These are phyloP conservation scores for Sprattus sprattus DNA, from an alignment of 2,113 vertebrate species.

Conservation along the genomic window DNA sequence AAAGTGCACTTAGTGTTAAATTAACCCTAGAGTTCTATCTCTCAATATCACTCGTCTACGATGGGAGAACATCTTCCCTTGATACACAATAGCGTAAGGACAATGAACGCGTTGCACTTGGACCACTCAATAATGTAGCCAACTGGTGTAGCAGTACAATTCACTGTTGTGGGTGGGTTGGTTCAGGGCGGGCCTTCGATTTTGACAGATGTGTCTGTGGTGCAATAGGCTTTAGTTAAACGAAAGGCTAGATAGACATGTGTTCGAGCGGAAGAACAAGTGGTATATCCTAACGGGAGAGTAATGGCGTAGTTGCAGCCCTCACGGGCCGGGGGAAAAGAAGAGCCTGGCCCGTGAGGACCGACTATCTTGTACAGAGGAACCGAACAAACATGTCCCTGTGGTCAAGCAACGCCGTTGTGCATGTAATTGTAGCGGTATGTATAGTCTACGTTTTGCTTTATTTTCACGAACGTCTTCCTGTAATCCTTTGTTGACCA, in stretches of 20 bases:
- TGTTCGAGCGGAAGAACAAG: conserved; percentile 1
- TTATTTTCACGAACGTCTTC: neutral
- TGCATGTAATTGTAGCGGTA: conserved; percentile 10
- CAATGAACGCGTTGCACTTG: too few relatives aligned
- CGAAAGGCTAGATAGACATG: neutral
- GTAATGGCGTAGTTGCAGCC: conserved; percentile 38
- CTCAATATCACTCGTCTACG: too few relatives aligned
- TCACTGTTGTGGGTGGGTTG: neutral
- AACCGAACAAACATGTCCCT: conserved; percentile 5
- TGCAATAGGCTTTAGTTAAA: conserved; percentile 19
- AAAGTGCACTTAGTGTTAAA: too few relatives aligned
- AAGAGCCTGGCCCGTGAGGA: conserved; percentile 9
- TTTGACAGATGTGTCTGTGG: conserved; percentile 55
- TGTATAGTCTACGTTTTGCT: neutral
- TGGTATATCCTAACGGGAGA: conserved; percentile 27
- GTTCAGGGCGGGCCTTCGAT: conserved; percentile 45
- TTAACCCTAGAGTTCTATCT: too few relatives aligned
- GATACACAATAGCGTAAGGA: too few relatives aligned
- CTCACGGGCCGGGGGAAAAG: neutral
- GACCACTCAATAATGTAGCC: too few relatives aligned
- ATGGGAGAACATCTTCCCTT: too few relatives aligned
- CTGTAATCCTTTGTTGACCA: conserved; percentile 9
- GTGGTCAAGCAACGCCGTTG: neutral
- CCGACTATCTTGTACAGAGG: neutral
- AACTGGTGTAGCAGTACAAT: neutral